Conservation (phyloP, 2,113 vertebrate species). For the Progne subis region DNA sequence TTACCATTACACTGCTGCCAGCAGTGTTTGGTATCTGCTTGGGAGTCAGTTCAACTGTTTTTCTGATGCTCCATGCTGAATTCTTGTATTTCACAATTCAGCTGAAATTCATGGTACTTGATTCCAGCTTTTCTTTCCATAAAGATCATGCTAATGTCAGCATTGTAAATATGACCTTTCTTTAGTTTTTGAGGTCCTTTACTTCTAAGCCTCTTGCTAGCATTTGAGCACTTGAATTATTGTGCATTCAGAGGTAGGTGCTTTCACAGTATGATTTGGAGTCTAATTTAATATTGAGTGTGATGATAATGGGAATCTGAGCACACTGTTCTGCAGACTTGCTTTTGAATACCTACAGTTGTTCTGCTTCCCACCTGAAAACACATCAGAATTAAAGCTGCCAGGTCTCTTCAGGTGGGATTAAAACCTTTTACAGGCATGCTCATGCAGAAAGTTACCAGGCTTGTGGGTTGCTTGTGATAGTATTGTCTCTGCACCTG, state of each 20-base stretch:
- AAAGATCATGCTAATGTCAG: background rate
- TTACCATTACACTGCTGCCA: background rate
- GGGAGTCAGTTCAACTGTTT: background rate
- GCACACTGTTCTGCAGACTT: background rate
- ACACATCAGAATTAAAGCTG: background rate
- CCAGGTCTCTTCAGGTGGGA: background rate
- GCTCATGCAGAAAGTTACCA: background rate
- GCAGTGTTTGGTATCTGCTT: background rate
- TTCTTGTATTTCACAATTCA: background rate
- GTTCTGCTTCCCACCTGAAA: background rate
- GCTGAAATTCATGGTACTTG: background rate
- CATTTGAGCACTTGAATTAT: background rate
- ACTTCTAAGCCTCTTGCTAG: background rate
- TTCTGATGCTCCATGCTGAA: background rate
- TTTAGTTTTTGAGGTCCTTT: background rate
- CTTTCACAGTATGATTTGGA: background rate
- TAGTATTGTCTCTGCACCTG: background rate
- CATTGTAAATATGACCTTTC: background rate
- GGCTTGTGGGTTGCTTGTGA: background rate
- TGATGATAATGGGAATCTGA: background rate
- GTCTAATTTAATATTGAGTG: background rate
- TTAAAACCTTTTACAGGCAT: background rate
- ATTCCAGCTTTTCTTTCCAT: background rate
- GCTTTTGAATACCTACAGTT: background rate
- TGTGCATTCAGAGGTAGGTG: background rate